Conservation (phyloP, 2,888 invertebrate genomes). For the Branchellion lobata region DNA sequence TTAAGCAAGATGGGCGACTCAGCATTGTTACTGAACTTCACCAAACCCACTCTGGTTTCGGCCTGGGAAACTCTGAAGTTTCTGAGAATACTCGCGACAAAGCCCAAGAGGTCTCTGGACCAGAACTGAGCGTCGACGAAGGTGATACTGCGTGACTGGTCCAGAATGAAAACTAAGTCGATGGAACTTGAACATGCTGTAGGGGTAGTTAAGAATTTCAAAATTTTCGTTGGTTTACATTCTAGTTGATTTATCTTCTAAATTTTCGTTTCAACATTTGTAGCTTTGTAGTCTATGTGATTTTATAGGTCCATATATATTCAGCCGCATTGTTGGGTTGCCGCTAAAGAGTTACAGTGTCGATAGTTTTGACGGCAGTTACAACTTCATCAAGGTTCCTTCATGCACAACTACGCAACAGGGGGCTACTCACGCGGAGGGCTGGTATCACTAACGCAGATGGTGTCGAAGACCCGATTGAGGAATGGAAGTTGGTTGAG, state of each 20-base stretch:
- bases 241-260: too few species aligned
- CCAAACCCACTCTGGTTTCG: conserved; percentile 47
- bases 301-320: too few species aligned
- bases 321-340: too few species aligned
- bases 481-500: conserved; percentile 14
- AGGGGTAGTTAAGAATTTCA: too few species aligned
- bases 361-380: too few species aligned
- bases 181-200: conserved; percentile 37
- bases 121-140: conserved; percentile 32
- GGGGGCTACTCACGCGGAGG: conserved; percentile 31
- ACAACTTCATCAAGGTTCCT: too few species aligned
- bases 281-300: too few species aligned
- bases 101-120: conserved; percentile 44
- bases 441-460: background rate
- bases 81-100: conserved; percentile 32
- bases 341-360: too few species aligned
- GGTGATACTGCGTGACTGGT: conserved; percentile 45
- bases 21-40: conserved; percentile 48
- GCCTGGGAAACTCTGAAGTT: conserved; percentile 34
- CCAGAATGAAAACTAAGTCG: conserved; percentile 45
- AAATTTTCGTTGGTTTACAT: too few species aligned
- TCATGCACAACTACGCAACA: too few species aligned
- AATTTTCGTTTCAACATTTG: too few species aligned
- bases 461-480: background rate
- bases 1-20: conserved; percentile 43